A percentile compares a stretch with the other conserved stretches of the same genome.
Evolutionary conservation across 2,113 vertebrate genomes (phyloP).

Genomic region (Etia nguti): DNA sequence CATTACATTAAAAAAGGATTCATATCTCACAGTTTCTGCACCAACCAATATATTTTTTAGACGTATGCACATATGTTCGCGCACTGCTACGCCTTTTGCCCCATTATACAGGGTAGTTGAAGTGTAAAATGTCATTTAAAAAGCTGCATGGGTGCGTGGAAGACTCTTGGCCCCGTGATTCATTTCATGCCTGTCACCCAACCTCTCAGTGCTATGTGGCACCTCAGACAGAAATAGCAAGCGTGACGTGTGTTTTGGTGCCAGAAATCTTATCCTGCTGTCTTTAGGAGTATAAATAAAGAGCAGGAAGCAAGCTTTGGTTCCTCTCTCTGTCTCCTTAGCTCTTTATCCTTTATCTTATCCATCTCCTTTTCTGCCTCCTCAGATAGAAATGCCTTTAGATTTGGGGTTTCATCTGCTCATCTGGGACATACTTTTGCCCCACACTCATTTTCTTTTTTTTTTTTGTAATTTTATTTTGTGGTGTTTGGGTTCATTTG

Average conservation of each 20-base stretch:
- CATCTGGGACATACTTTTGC: not conserved
- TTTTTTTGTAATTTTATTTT: not conserved
- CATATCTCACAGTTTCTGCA: not conserved
- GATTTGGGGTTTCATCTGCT: not conserved
- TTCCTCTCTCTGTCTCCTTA: constrained; percentile 5
- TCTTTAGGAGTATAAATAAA: constrained; percentile 66
- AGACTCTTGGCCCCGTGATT: constrained; percentile 47
- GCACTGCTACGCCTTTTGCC: not conserved
- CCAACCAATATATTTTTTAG: not conserved
- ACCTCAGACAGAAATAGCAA: constrained; percentile 67
- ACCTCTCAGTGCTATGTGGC: constrained; percentile 66
- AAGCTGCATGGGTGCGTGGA: constrained; percentile 20
- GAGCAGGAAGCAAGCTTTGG: not conserved
- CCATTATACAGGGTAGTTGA: not conserved
- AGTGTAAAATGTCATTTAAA: constrained; percentile 41
- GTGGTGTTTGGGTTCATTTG: not conserved
- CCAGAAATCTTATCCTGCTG: constrained; percentile 76
- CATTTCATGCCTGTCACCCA: constrained; percentile 55
- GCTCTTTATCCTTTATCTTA: constrained; percentile 17
- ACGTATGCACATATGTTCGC: not conserved
- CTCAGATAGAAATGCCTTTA: not conserved
- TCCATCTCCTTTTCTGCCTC: not conserved
- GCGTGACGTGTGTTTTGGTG: constrained; percentile 74
- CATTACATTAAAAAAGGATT: not conserved
- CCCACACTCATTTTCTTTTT: not conserved